Conservation (phyloP, 92 coral and sea anemone genomes). For the Montipora capitata region DNA sequence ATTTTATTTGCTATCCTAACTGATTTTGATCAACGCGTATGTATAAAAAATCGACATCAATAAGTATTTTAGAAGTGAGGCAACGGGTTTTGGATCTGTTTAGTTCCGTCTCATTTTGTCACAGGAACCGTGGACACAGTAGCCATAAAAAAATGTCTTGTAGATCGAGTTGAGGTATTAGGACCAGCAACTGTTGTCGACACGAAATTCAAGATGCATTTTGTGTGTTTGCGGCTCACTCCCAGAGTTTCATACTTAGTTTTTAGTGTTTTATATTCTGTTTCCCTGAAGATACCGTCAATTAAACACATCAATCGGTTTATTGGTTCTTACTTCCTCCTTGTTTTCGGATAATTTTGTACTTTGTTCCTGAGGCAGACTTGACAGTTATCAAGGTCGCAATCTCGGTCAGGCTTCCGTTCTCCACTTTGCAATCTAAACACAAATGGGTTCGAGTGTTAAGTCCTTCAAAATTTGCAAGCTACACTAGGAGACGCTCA, state of each 20-base stretch:
- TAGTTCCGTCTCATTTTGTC: too few relatives aligned
- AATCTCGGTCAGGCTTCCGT: background rate
- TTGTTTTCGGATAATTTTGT: background rate
- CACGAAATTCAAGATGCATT: background rate
- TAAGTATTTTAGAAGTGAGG: too few relatives aligned
- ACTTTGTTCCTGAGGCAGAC: background rate
- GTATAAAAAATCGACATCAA: background rate
- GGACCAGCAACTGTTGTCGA: background rate
- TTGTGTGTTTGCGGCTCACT: background rate
- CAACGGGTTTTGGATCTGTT: too few relatives aligned
- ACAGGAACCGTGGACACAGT: too few relatives aligned
- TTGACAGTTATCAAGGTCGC: background rate
- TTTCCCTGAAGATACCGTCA: background rate
- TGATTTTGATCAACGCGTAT: background rate
- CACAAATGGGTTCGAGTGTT: background rate
- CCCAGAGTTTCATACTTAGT: too few relatives aligned
- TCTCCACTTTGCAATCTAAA: background rate
- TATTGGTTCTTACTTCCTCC: conserved; percentile 4
- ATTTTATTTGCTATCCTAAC: background rate
- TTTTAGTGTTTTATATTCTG: too few relatives aligned
- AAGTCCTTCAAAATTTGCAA: background rate
- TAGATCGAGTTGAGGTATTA: background rate
- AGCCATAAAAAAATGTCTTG: too few relatives aligned
- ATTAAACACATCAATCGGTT: background rate
- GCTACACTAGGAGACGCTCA: background rate